Evolutionary conservation across 2,797 vertebrate species (phyloP).

Genomic region (Typhlichthys eigenmanni): DNA sequence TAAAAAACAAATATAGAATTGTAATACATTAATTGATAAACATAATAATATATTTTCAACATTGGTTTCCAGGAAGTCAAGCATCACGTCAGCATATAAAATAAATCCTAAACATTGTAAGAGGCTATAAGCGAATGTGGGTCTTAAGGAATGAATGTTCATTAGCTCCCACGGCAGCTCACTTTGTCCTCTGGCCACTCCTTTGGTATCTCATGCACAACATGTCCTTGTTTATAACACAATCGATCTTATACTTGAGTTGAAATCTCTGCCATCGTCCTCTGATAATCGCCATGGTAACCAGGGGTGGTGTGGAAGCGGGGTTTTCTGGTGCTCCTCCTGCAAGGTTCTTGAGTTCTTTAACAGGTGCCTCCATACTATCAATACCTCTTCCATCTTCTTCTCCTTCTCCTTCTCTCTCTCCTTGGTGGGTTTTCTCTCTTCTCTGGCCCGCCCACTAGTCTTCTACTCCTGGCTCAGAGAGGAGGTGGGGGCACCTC

Average conservation of each 20-base stretch:
- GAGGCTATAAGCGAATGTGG: too few relatives aligned
- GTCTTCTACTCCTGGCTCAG: slow-evolving; percentile 85
- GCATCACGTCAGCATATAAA: too few relatives aligned
- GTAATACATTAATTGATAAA: too few relatives aligned
- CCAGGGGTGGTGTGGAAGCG: slow-evolving; percentile 52
- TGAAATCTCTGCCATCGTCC: slow-evolving; percentile 52
- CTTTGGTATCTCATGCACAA: not conserved
- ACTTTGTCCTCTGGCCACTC: too few relatives aligned
- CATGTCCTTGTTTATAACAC: slow-evolving; percentile 30
- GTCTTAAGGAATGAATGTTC: too few relatives aligned
- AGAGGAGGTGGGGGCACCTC: slow-evolving; percentile 91
- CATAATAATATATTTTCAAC: too few relatives aligned
- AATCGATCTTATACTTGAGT: slow-evolving; percentile 51
- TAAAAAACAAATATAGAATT: not conserved
- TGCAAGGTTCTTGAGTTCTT: slow-evolving; percentile 25
- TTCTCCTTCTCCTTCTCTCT: slow-evolving; percentile 13
- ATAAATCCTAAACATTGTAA: too few relatives aligned
- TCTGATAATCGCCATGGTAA: slow-evolving; percentile 74
- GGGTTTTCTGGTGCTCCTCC: slow-evolving; percentile 9
- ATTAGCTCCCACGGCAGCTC: too few relatives aligned
- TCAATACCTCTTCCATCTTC: not conserved
- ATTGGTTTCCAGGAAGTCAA: too few relatives aligned
- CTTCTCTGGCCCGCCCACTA: slow-evolving; percentile 53
- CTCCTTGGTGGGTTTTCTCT: not conserved
- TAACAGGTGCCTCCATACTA: slow-evolving; percentile 13